Conservation (phyloP, 1,140 invertebrate species). For the Zaprionus kolodkinae region DNA sequence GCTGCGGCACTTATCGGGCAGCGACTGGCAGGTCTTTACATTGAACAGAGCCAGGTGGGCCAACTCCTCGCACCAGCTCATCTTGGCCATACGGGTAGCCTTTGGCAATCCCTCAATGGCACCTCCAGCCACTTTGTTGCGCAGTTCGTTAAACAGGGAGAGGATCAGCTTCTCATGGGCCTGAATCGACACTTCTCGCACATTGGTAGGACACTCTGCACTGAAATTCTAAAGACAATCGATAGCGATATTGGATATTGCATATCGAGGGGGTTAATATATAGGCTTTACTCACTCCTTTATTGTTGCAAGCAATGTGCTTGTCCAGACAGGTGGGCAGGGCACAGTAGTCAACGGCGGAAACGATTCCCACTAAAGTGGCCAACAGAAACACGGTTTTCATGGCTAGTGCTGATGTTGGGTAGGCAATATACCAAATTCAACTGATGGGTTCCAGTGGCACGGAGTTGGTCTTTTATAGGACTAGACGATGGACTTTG, state of each 20-base stretch:
- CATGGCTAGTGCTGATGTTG: background rate
- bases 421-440: background rate
- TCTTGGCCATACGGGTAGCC: slow-evolving; percentile 67
- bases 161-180: slow-evolving; percentile 61
- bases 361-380: background rate
- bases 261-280: too few species aligned
- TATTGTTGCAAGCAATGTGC: slow-evolving; percentile 71
- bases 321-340: slow-evolving; percentile 69
- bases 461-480: slow-evolving; percentile 17
- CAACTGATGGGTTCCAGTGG: slow-evolving; percentile 14
- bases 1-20: slow-evolving; percentile 74
- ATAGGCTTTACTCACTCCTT: slow-evolving; percentile 56
- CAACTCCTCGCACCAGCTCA: slow-evolving; percentile 71
- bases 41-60: slow-evolving; percentile 54
- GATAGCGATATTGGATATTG: too few species aligned
- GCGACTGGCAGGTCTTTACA: slow-evolving; percentile 58
- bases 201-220: slow-evolving; percentile 59
- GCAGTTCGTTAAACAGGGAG: slow-evolving; percentile 58
- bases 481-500: background rate
- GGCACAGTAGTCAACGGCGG: slow-evolving; percentile 60
- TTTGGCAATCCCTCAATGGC: slow-evolving; percentile 51
- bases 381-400: slow-evolving; percentile 1
- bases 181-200: slow-evolving; percentile 39
- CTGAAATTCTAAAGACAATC: slow-evolving; percentile 53
- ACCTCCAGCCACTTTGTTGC: slow-evolving; percentile 66